These are phyloP conservation scores for Bembecia ichneumoniformis DNA, from an alignment of 2,888 invertebrate species.

Conservation along the genomic window DNA sequence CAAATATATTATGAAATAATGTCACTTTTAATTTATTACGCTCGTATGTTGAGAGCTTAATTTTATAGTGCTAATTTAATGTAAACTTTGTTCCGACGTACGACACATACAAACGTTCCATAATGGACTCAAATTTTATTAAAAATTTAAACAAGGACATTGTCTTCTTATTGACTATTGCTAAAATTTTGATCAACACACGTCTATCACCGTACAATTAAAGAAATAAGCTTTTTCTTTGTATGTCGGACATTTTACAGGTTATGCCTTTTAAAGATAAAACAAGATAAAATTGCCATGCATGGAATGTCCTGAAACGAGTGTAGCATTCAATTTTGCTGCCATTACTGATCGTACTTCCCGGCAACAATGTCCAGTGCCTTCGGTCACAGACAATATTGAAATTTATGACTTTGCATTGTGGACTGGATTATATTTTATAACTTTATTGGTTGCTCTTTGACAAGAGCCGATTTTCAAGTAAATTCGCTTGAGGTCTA, in stretches of 20 bases:
- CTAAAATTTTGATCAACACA: too few species aligned
- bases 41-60: slow-evolving; percentile 33
- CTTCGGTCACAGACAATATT: slow-evolving; percentile 42
- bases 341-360: slow-evolving; percentile 23
- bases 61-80: slow-evolving; percentile 43
- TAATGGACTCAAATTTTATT: slow-evolving; percentile 8
- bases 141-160: too few species aligned
- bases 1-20: slow-evolving; percentile 14
- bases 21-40: slow-evolving; percentile 29
- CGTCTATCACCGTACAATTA: too few species aligned
- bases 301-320: too few species aligned
- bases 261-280: too few species aligned
- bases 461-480: background rate
- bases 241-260: too few species aligned
- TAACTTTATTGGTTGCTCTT: slow-evolving; percentile 37
- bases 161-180: too few species aligned
- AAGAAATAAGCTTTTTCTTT: too few species aligned
- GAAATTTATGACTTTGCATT: slow-evolving; percentile 53
- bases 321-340: slow-evolving; percentile 3
- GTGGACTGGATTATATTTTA: slow-evolving; percentile 40
- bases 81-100: slow-evolving; percentile 24
- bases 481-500: background rate
- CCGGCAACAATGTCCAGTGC: slow-evolving; percentile 26
- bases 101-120: slow-evolving; percentile 13
- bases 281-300: too few species aligned